Evolutionary conservation across 92 coral and sea anemone genomes (phyloP).

Genomic region (Porites lobata): DNA sequence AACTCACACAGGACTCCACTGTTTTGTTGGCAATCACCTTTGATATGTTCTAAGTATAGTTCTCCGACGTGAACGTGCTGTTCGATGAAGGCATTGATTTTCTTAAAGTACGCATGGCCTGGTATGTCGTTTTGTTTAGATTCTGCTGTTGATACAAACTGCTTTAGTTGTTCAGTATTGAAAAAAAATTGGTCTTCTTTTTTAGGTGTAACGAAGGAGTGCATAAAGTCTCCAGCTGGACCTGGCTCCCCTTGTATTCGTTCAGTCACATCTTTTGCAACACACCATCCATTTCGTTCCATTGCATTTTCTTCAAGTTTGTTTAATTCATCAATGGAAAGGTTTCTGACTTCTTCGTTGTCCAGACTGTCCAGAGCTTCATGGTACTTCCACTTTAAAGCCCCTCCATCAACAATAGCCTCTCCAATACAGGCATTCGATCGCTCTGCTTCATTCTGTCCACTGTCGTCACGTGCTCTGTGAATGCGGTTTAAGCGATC

Average conservation of each 20-base stretch:
- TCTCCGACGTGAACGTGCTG: constrained; percentile 48
- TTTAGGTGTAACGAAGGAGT: too few species aligned
- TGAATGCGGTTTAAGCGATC: constrained; percentile 64
- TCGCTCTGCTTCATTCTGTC: constrained; percentile 74
- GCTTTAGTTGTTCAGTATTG: too few species aligned
- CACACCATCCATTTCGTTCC: constrained; percentile 17
- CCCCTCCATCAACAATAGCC: constrained; percentile 67
- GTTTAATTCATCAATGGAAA: constrained; percentile 39
- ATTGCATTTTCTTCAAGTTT: constrained; percentile 28
- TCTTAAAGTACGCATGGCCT: constrained; percentile 19
- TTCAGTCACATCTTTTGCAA: constrained; percentile 10
- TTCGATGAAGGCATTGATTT: constrained; percentile 28
- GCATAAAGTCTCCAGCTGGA: too few species aligned
- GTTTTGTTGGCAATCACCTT: constrained; percentile 36
- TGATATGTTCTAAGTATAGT: constrained; percentile 58
- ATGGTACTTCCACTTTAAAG: constrained; percentile 61
- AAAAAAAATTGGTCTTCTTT: too few species aligned
- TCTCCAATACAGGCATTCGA: constrained; percentile 77
- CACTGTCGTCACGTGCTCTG: constrained; percentile 68
- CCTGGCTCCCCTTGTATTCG: not conserved
- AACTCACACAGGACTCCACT: constrained; percentile 49
- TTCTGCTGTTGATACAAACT: not conserved
- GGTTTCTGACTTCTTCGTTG: constrained; percentile 43
- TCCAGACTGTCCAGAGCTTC: constrained; percentile 43
- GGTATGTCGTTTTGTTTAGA: not conserved